phyloP scores from a whole-genome alignment of 2,888 invertebrate species.

The Pyrgus malvae region DNA sequence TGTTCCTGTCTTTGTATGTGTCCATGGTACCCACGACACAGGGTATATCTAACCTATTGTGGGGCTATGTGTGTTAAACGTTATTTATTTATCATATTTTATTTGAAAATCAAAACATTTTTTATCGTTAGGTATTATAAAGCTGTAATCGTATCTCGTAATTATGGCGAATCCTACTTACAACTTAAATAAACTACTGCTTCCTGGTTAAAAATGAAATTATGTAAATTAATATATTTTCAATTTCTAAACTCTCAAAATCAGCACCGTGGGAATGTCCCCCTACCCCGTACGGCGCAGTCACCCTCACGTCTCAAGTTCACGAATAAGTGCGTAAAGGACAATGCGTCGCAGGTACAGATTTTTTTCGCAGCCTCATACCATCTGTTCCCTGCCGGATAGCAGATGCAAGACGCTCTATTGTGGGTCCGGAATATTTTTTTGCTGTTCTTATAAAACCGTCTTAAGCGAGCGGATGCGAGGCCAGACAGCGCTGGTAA shows the following conservation, averaged over 20 bases:
- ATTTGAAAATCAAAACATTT: no score
- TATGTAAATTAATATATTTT: no score
- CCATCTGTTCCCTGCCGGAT: conserved; percentile 66
- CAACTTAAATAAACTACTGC: no score
- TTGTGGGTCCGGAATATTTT: conserved; percentile 50
- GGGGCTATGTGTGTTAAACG: no score
- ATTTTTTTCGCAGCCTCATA: conserved; percentile 54
- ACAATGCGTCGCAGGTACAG: conserved; percentile 59
- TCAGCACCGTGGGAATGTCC: conserved; percentile 35
- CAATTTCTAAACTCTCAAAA: not conserved
- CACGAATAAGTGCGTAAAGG: conserved; percentile 51
- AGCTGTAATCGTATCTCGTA: no score
- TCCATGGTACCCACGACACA: no score
- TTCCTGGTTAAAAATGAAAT: no score
- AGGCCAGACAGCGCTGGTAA: conserved; percentile 32
- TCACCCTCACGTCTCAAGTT: conserved; percentile 54
- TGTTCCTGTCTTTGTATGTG: no score
- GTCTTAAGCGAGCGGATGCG: conserved; percentile 36
- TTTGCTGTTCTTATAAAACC: conserved; percentile 39
- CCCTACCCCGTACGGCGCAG: conserved; percentile 22
- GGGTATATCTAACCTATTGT: no score
- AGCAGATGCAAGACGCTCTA: conserved; percentile 66
- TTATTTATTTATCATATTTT: no score
- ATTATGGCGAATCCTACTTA: no score
- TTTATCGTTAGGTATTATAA: no score